phyloP scores from a whole-genome alignment of 2,888 invertebrate species.

The Melieria omissa region DNA sequence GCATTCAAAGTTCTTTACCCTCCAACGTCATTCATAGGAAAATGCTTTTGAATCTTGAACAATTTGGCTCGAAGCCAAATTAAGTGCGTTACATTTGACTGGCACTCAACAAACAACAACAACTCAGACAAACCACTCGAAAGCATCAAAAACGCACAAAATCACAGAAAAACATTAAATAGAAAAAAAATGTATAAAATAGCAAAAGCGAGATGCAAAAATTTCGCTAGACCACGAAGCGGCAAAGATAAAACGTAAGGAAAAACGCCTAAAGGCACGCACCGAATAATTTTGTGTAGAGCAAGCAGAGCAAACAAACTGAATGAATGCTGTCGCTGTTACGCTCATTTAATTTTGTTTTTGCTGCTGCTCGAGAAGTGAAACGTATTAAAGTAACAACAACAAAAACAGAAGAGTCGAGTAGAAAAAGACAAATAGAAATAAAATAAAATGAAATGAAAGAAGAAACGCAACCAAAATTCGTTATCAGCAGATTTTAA shows the following conservation, averaged over 20 bases:
- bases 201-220: too few species aligned
- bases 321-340: too few species aligned
- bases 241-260: neutral
- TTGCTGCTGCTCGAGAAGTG: too few species aligned
- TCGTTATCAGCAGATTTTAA: conserved; percentile 32
- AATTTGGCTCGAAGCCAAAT: neutral
- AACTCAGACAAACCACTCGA: too few species aligned
- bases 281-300: neutral
- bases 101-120: too few species aligned
- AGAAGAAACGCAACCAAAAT: neutral
- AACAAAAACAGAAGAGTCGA: neutral
- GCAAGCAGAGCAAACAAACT: neutral
- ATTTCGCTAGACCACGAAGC: neutral
- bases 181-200: too few species aligned
- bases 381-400: neutral
- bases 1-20: neutral
- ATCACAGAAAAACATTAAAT: too few species aligned
- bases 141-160: too few species aligned
- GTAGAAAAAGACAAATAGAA: too few species aligned
- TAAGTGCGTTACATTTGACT: neutral
- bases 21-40: neutral
- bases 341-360: too few species aligned
- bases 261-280: neutral
- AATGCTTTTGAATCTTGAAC: neutral
- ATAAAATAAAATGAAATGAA: too few species aligned